Conservation (phyloP, 2,113 vertebrate species). For the Hystrix brachyura region DNA sequence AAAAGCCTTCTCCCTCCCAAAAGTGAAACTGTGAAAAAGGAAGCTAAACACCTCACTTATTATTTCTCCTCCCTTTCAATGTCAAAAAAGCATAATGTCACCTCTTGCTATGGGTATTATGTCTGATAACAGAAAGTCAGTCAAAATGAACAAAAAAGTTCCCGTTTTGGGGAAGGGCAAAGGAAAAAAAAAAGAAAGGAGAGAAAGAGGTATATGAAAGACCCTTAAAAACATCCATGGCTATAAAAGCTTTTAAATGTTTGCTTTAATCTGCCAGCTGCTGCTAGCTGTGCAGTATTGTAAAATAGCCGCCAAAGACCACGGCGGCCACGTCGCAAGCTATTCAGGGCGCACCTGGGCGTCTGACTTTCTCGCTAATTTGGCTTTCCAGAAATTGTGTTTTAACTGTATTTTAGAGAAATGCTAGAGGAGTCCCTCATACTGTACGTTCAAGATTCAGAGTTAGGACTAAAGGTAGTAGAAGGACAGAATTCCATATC, state of each 20-base stretch:
- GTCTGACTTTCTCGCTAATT: conserved; percentile 49
- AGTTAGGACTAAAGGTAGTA: not conserved
- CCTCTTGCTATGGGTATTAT: not conserved
- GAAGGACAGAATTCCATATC: not conserved
- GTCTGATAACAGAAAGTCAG: conserved; percentile 59
- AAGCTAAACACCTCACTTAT: not conserved
- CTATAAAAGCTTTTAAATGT: conserved; percentile 67
- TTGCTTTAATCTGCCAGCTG: conserved; percentile 86
- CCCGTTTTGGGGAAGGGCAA: not conserved
- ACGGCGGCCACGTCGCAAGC: conserved; percentile 61
- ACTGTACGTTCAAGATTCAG: not conserved
- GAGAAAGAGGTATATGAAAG: conserved; percentile 67
- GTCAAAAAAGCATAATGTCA: not conserved
- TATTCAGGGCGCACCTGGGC: conserved; percentile 76
- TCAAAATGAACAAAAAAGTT: conserved; percentile 64
- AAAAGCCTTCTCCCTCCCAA: not conserved
- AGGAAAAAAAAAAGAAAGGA: conserved; percentile 60
- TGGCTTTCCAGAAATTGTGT: conserved; percentile 1
- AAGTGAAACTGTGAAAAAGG: not conserved
- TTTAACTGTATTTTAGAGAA: not conserved
- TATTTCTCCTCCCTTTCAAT: not conserved
- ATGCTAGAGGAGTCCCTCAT: not conserved
- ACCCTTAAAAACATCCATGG: conserved; percentile 53
- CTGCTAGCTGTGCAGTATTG: conserved; percentile 64
- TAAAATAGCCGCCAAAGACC: conserved; percentile 42